A percentile compares a stretch with the other conserved stretches of the same genome.
phyloP scores from a whole-genome alignment of 2,113 vertebrate genomes.

The Daboia siamensis region DNA sequence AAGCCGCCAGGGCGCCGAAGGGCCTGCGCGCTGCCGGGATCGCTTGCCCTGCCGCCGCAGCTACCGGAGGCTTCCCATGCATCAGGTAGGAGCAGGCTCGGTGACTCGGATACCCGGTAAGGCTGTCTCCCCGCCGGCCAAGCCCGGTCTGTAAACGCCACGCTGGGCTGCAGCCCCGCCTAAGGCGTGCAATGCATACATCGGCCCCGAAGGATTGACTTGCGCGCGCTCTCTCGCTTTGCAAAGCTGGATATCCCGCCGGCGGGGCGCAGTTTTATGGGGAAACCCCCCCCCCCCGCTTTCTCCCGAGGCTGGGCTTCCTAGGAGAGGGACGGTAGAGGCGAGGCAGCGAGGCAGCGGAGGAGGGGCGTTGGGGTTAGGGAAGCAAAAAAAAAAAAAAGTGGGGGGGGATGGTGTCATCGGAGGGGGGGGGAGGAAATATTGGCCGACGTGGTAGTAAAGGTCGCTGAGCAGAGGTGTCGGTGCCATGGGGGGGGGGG shows the following conservation, averaged over 20 bases:
- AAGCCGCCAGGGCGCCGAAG: background rate
- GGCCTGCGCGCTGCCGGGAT: background rate
- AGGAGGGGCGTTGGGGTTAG: background rate
- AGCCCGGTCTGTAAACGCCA: background rate
- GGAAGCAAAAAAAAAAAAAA: background rate
- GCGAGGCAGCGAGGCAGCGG: background rate
- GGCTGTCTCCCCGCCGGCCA: too few species aligned
- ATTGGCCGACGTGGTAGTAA: background rate
- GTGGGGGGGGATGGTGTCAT: background rate
- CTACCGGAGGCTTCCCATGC: background rate
- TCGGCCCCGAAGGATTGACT: background rate
- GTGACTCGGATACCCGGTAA: background rate
- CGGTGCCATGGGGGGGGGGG: accelerated
- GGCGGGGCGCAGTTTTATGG: background rate
- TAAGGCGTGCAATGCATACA: background rate
- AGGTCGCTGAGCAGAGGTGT: accelerated
- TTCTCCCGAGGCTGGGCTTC: background rate
- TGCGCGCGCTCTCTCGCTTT: background rate
- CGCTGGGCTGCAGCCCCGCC: background rate
- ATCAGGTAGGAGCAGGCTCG: constrained; percentile 24
- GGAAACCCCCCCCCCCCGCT: background rate
- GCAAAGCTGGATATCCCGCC: background rate
- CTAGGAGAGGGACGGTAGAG: background rate
- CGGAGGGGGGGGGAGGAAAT: background rate
- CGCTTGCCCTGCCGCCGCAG: background rate